A percentile compares a stretch with the other conserved stretches of the same genome.
These are phyloP conservation scores for Brachyhypopomus gauderio DNA, from an alignment of 2,113 vertebrate species.

Conservation along the genomic window DNA sequence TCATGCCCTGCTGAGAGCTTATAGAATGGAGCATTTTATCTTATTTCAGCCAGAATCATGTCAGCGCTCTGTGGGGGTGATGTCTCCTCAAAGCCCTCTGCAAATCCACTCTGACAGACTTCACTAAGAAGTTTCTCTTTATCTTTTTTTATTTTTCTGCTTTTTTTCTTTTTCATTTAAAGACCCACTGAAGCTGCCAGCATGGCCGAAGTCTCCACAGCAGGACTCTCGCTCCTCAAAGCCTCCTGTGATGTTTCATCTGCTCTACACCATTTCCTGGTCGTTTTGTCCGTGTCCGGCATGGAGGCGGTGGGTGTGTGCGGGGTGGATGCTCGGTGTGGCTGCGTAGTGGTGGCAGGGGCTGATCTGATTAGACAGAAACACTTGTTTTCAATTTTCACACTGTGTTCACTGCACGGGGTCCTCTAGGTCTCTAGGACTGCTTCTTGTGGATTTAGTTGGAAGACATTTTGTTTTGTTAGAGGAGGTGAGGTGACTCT, in stretches of 20 bases:
- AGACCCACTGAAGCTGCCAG: constrained; percentile 61
- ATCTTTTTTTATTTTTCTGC: neutral
- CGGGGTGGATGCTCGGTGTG: too few species aligned
- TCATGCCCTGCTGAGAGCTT: constrained; percentile 29
- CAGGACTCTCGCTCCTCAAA: constrained; percentile 66
- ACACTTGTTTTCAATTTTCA: constrained; percentile 69
- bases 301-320: constrained; percentile 53
- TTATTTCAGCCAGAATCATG: constrained; percentile 46
- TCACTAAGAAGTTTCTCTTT: constrained; percentile 35
- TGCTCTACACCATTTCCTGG: constrained; percentile 45
- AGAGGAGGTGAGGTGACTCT: constrained; percentile 53
- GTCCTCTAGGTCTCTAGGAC: constrained; percentile 58
- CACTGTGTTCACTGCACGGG: constrained; percentile 70
- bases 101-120: constrained; percentile 43
- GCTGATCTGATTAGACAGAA: constrained; percentile 61
- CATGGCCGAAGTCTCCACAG: constrained; percentile 64
- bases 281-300: constrained; percentile 57
- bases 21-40: constrained; percentile 38
- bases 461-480: constrained; percentile 52
- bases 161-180: neutral
- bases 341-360: neutral
- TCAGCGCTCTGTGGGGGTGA: constrained; percentile 40
- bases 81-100: constrained; percentile 38
- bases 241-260: constrained; percentile 65
- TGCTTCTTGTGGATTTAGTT: constrained; percentile 50